Evolutionary conservation across 2,113 vertebrate genomes (phyloP), one percentile per base, ranked within the genome.

Genomic region (Bungarus multicinctus): DNA sequence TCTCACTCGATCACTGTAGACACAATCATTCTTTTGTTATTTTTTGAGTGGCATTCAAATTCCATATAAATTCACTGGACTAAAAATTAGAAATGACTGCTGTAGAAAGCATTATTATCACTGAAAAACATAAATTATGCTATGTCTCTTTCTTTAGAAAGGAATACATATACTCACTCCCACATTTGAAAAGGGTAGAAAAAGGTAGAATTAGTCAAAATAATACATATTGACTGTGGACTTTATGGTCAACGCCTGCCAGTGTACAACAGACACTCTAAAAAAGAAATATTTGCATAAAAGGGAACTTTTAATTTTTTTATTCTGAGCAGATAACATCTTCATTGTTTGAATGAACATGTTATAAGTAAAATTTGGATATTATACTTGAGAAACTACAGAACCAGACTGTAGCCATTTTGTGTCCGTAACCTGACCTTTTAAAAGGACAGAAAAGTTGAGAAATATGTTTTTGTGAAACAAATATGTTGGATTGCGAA

Each of bases 341-440:
- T 96, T 93, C 93, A 93, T 93, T 96, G 93, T 93, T 90, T 52
- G 93, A 34, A 90, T 94, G 93, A 94, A 95, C n/a, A n/a, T n/a
- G n/a, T n/a, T n/a, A n/a, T n/a, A n/a, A n/a, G n/a, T n/a, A n/a
- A n/a, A n/a, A n/a, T n/a, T n/a, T n/a, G n/a, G n/a, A n/a, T n/a
- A n/a, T n/a, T n/a, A n/a, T n/a, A n/a, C n/a, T n/a, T n/a, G n/a
- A n/a, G n/a, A n/a, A n/a, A n/a, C n/a, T n/a, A n/a, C n/a, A n/a
- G n/a, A n/a, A n/a, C n/a, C n/a, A n/a, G n/a, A n/a, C n/a, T n/a
- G n/a, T n/a, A n/a, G n/a, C n/a, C n/a, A n/a, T n/a, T n/a, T n/a
- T n/a, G n/a, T n/a, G n/a, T n/a, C n/a, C n/a, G n/a, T n/a, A n/a
- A n/a, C n/a, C n/a, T n/a, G n/a, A n/a, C n/a, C n/a, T n/a, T n/a